Percentiles rank a stretch among this genome's conserved stretches.
Evolutionary conservation across 1,140 invertebrate species (phyloP).

Genomic region (Delia radicum): DNA sequence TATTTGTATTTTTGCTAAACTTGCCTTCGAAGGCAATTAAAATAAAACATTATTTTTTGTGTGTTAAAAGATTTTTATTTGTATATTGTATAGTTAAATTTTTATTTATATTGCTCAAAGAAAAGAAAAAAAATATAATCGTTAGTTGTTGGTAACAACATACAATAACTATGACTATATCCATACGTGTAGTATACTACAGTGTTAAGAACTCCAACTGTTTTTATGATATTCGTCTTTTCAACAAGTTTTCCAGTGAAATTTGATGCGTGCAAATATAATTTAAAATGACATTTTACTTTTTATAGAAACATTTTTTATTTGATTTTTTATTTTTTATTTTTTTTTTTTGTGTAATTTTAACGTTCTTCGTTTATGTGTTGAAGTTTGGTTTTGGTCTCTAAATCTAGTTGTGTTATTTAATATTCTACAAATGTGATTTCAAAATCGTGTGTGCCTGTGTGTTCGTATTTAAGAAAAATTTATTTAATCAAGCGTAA

Average conservation of each 20-base stretch:
- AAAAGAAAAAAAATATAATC: too few species aligned
- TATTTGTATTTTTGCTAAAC: too few species aligned
- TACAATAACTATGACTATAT: too few species aligned
- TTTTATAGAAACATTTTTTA: not conserved
- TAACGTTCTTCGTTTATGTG: not conserved
- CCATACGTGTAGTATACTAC: too few species aligned
- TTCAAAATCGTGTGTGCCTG: not conserved
- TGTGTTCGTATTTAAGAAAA: not conserved
- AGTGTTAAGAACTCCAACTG: not conserved
- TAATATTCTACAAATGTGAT: not conserved
- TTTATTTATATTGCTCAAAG: too few species aligned
- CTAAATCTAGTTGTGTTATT: not conserved
- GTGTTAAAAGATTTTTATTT: too few species aligned
- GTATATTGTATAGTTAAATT: too few species aligned
- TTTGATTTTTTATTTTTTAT: not conserved
- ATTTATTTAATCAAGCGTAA: not conserved
- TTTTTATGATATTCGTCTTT: not conserved
- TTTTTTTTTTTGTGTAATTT: not conserved
- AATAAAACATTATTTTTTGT: too few species aligned
- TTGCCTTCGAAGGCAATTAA: too few species aligned
- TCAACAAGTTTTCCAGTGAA: constrained; percentile 23
- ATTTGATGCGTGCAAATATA: constrained; percentile 22
- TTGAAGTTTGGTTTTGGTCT: not conserved
- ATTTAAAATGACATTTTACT: constrained; percentile 13
- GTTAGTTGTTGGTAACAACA: too few species aligned